Base-by-base conservation (phyloP, 2,797 vertebrate genomes). In the Ctenochaetus hawaiiensis region DNA sequence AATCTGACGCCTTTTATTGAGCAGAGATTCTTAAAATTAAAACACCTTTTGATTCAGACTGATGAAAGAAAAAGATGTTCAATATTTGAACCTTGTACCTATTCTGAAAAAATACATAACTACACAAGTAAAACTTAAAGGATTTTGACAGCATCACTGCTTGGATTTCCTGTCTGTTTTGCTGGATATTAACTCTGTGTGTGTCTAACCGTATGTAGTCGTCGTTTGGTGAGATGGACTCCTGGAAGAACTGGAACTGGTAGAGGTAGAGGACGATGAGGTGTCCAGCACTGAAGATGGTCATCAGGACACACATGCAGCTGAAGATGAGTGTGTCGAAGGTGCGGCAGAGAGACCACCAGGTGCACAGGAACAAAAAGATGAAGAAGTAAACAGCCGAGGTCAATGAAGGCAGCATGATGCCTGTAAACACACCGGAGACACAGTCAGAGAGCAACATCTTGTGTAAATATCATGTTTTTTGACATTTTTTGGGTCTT, bases 171-270 rank as follows among this genome's bases (percentile, higher is more conserved):
- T 30, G 43, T 26, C 0, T 23, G 56, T 16, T 59, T 39, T 13
- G 51, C 0, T 52, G 11, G 5, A 51, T 20, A 8, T 30, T 22
- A 58, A 10, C 6, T 39, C 11, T 30, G 60, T 6, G 8, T 34
- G 23, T 18, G 18, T 86, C 95, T 96, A 87, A 99, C 98, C 97
- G 97, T 91, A 95, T 95, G 83, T 96, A 98, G 86, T 86, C 93
- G 92, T 99, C 97, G 1, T 86, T 69, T 0, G 95, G 93, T 30
- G 95, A 93, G 86, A 99, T 93, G 23, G 94, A 94, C 88, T 99
- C 97, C 89, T 99, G 98, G 79, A 99, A 97, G 93, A 98, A 99
- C 81, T 99, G 98, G 87, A 99, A 96, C 94, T 99, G 98, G 91
- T 99, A 99, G 78, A 98, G 94, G 90, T 99, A 99, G 89, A 99